Evolutionary conservation across 2,797 vertebrate species (phyloP).

Genomic region (Nothura maculosa): DNA sequence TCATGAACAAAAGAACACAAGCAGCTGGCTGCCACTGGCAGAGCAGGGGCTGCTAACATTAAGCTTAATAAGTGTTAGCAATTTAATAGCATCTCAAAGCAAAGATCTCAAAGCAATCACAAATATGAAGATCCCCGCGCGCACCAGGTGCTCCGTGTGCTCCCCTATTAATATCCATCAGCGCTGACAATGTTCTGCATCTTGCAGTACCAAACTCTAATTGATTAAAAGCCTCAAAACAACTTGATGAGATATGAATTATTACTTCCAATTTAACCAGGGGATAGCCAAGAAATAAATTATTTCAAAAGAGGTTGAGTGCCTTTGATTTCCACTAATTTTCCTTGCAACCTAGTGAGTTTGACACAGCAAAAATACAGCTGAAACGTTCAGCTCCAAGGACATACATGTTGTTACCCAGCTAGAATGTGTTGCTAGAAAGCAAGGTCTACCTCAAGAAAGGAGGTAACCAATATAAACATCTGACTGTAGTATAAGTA

Average conservation of each 20-base stretch:
- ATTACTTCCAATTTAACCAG: neutral
- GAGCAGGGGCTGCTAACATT: neutral
- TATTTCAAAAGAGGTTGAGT: neutral
- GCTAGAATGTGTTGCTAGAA: neutral
- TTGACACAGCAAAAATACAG: neutral
- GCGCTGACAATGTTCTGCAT: fast-evolving
- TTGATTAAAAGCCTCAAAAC: constrained; percentile 21
- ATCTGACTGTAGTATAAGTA: neutral
- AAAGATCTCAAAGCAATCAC: neutral
- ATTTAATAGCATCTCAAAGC: constrained; percentile 1
- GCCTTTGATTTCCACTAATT: neutral
- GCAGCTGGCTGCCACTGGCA: neutral
- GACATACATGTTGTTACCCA: neutral
- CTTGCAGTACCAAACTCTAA: neutral
- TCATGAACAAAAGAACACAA: constrained; percentile 4
- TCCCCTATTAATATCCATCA: constrained; percentile 6
- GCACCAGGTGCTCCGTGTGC: neutral
- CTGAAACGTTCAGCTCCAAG: fast-evolving
- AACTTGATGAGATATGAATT: neutral
- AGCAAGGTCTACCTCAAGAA: neutral
- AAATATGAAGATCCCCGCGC: neutral
- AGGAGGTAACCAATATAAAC: neutral
- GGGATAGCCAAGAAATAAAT: neutral
- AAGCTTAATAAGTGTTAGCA: constrained; percentile 4
- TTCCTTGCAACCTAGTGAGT: neutral